Evolutionary conservation across 92 coral and sea anemone species (phyloP).

Genomic region (Nematostella vectensis): DNA sequence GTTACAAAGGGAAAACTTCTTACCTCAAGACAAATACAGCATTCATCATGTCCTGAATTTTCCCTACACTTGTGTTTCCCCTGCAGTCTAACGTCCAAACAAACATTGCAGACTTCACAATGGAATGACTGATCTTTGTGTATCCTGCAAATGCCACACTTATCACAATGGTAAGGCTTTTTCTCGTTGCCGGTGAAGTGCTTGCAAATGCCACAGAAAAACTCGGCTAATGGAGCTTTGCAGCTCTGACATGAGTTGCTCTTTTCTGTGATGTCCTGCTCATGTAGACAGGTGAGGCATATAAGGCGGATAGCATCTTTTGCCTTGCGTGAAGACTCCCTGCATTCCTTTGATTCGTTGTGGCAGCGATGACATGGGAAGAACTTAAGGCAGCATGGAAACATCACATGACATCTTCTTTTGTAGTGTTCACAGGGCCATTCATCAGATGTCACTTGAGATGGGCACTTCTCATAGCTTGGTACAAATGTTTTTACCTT

Average conservation of each 20-base stretch:
- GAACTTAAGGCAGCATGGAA: slow-evolving; percentile 62
- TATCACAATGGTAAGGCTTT: slow-evolving; percentile 69
- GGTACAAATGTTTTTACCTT: too few relatives aligned
- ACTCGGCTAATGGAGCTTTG: slow-evolving; percentile 47
- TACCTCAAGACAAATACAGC: slow-evolving; percentile 90
- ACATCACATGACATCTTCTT: slow-evolving; percentile 54
- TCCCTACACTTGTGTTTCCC: slow-evolving; percentile 80
- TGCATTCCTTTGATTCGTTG: slow-evolving; percentile 56
- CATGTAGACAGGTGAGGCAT: slow-evolving; percentile 46
- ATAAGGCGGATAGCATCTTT: slow-evolving; percentile 45
- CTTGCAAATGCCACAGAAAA: slow-evolving; percentile 72
- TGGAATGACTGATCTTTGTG: slow-evolving; percentile 77
- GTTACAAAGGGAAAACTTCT: too few relatives aligned
- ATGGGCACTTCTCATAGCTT: too few relatives aligned
- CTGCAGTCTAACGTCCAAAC: slow-evolving; percentile 54
- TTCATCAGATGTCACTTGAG: slow-evolving; percentile 25
- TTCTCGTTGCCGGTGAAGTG: slow-evolving; percentile 70
- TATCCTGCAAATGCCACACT: slow-evolving; percentile 81
- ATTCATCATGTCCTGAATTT: slow-evolving; percentile 81
- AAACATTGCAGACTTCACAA: slow-evolving; percentile 81
- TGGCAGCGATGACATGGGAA: slow-evolving; percentile 89
- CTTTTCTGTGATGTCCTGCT: slow-evolving; percentile 60
- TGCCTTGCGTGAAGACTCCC: slow-evolving; percentile 40
- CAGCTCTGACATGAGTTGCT: slow-evolving; percentile 52
- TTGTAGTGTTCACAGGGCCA: slow-evolving; percentile 76